Evolutionary conservation across 2,113 vertebrate species (phyloP), one percentile per base, ranked within the genome.

Genomic region (Carettochelys insculpta): DNA sequence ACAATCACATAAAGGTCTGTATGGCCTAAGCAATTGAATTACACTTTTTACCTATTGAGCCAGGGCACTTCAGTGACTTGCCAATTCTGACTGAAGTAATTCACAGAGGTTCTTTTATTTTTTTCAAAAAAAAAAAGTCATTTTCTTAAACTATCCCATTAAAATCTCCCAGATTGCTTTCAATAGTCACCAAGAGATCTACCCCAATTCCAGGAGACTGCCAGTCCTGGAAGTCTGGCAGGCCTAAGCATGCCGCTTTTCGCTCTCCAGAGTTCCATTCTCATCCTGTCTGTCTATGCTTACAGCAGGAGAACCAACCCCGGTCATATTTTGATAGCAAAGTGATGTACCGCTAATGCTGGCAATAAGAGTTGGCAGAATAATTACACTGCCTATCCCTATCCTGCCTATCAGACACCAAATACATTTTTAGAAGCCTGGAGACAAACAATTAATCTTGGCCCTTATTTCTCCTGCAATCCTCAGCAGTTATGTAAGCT

Each of bases 341-440:
- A 24, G 85, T 87, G 95, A 95, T 76, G 45, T 19, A 81, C 95
- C 95, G 92, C 89, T 79, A 90, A 77, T 76, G 76, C 48, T 86
- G 90, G 90, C 79, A 4, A 93, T 93, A 84, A 87, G 94, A 94
- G 93, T 94, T 94, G 92, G 93, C 90, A 89, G 89, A 94, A 90
- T 94, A 87, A 85, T 92, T 38, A 86, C 89, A 29, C 78, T 0
- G 86, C 91, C 86, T 89, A 53, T 73, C 83, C 87, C 90, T n/a
- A n/a, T 83, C 92, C 83, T 77, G 71, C 83, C n/a, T 94, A 24
- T 89, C 83, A 87, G 91, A 43, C 41, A 47, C 90, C 81, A 95
- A 92, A 85, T 17, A 88, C 85, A 77, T 94, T 94, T 95, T 94
- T 92, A 96, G 94, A 92, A 95, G 77, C 89, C 79, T 94, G 94